Conservation (phyloP, 1,140 invertebrate genomes). For the Eciton burchellii region DNA sequence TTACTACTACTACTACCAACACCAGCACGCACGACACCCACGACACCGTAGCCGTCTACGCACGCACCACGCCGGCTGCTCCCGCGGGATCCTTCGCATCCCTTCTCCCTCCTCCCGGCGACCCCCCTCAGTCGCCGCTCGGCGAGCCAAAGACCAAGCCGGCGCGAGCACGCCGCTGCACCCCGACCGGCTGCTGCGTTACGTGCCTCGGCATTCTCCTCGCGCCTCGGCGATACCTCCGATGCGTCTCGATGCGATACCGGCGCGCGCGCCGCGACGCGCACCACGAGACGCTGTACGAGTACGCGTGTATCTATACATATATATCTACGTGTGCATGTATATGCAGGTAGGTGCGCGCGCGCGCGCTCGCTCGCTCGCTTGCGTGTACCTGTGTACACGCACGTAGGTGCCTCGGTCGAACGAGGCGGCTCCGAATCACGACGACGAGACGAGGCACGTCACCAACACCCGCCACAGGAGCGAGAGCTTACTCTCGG, state of each 20-base stretch:
- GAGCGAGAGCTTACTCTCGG: too few relatives aligned
- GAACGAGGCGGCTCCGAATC: too few relatives aligned
- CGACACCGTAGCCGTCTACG: constrained; percentile 29
- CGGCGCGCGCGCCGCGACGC: background rate
- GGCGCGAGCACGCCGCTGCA: constrained; percentile 62
- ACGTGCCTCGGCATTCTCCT: constrained; percentile 65
- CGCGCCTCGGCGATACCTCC: background rate
- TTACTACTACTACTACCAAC: too few relatives aligned
- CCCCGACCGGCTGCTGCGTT: constrained; percentile 25
- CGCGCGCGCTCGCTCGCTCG: too few relatives aligned
- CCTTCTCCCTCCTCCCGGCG: constrained; percentile 33
- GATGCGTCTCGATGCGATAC: background rate
- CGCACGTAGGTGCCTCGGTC: too few relatives aligned
- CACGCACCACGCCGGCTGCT: constrained; percentile 54
- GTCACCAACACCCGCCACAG: too few relatives aligned
- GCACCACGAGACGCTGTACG: too few relatives aligned
- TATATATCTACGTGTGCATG: too few relatives aligned
- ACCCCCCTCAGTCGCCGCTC: constrained; percentile 75
- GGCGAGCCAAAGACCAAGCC: constrained; percentile 71
- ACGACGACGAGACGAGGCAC: too few relatives aligned
- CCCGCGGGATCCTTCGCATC: constrained; percentile 51
- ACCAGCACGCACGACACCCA: background rate
- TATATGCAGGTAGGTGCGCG: too few relatives aligned
- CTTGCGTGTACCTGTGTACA: too few relatives aligned
- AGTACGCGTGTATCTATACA: too few relatives aligned